Base-by-base conservation (phyloP, 2,888 invertebrate genomes). In the Thereva nobilitata region DNA sequence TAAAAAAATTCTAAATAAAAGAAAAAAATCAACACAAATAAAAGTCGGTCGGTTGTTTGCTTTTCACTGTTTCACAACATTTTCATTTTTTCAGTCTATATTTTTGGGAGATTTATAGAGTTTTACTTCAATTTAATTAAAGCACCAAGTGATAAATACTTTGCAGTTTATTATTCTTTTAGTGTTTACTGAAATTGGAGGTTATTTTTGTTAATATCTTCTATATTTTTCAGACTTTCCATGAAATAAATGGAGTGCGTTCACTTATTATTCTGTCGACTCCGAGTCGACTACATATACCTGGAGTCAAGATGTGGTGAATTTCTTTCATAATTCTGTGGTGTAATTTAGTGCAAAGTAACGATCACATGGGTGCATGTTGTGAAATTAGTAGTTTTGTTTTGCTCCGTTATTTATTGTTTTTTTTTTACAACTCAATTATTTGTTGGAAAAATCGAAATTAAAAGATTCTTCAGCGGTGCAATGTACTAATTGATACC, bases 1-100 rank as follows among this genome's bases (percentile, higher is more conserved):
- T 47, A 35, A 50, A 50, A 54, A 63, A 23, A 23, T 23, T 50
- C 7, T n/a, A 63, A 63, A 63, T 40, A 34, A 63, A 63, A 63
- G 9, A 50, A 50, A 63, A 63, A 63, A 52, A 41, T 10, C 10
- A 63, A 63, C 50, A 42, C 50, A 63, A 50, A 50, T 52, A 50
- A 63, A 63, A 63, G 34, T 63, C 49, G 41, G 41, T 63, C 40
- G 50, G 63, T 41, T 63, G 49, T 41, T 52, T 52, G 63, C 50
- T 63, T n/a, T 47, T 50, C 50, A 49, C 41, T 52, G 50, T 63
- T 63, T 63, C 63, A 63, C 63, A 63, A 63, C 63, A 63, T 63
- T 52, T 63, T 63, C 35, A 23, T 23, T 23, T 23, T 50, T 63
- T 45, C 41, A 38, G 40, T 42, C n/a, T 10, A 38, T 40, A n/a